Evolutionary conservation across 2,888 invertebrate genomes (phyloP).

Genomic region (Agrotis ipsilon): DNA sequence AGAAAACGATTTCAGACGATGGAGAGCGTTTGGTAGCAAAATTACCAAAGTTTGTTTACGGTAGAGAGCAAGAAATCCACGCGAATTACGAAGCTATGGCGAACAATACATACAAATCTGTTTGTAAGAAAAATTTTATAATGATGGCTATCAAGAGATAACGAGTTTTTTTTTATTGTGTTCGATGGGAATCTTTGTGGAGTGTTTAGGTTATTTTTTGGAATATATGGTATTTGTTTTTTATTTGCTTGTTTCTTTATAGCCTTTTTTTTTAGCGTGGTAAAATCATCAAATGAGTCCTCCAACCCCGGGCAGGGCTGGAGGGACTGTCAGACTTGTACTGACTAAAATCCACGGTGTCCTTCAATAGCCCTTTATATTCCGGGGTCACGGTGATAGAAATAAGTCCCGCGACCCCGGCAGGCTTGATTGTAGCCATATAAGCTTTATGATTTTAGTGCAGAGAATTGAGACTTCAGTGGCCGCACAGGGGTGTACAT

Average conservation of each 20-base stretch:
- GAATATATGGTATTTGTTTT: constrained; percentile 50
- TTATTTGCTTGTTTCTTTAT: not conserved
- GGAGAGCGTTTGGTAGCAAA: constrained; percentile 77
- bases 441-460: not conserved
- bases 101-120: constrained; percentile 57
- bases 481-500: too few relatives aligned
- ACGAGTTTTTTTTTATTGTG: constrained; percentile 29
- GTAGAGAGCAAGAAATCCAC: constrained; percentile 71
- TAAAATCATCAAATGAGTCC: too few relatives aligned
- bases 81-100: constrained; percentile 66
- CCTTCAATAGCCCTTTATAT: too few relatives aligned
- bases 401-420: too few relatives aligned
- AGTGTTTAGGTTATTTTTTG: constrained; percentile 47
- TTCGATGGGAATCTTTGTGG: constrained; percentile 46
- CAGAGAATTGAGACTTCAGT: too few relatives aligned
- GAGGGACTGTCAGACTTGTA: too few relatives aligned
- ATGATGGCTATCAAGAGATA: constrained; percentile 70
- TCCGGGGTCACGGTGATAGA: too few relatives aligned
- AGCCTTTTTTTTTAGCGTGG: too few relatives aligned
- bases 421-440: constrained; percentile 5
- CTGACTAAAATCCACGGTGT: too few relatives aligned
- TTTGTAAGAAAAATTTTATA: constrained; percentile 68
- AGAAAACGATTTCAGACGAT: constrained; percentile 70
- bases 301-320: too few relatives aligned
- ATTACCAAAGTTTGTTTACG: constrained; percentile 80